Evolutionary conservation across 2,797 vertebrate genomes (phyloP).

Genomic region (Lutjanus argentimaculatus): DNA sequence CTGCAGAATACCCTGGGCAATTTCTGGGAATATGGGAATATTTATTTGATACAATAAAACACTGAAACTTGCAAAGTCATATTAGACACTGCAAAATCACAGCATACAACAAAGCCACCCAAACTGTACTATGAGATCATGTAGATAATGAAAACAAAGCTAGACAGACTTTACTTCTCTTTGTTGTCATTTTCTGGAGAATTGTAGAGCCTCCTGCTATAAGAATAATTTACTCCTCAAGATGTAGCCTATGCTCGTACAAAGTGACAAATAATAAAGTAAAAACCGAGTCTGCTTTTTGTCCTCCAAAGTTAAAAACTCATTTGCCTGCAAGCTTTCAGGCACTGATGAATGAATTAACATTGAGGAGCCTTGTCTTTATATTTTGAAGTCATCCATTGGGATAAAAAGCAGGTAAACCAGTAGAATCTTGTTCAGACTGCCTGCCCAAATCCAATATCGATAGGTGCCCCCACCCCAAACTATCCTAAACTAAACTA

Average conservation of each 20-base stretch:
- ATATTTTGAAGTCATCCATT: slow-evolving; percentile 18
- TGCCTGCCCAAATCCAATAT: no score
- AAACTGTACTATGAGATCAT: slow-evolving; percentile 8
- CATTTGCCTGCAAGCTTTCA: slow-evolving; percentile 35
- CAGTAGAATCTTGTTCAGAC: slow-evolving; percentile 1
- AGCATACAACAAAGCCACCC: slow-evolving; percentile 1
- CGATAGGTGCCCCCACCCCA: no score
- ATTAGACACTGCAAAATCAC: slow-evolving; percentile 7
- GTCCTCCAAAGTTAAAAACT: slow-evolving; percentile 6
- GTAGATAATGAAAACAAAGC: slow-evolving; percentile 11
- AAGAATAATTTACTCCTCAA: neutral
- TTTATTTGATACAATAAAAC: slow-evolving; percentile 44
- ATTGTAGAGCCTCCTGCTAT: neutral
- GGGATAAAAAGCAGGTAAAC: slow-evolving; percentile 16
- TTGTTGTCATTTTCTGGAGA: slow-evolving; percentile 2
- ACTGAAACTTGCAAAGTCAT: slow-evolving; percentile 16
- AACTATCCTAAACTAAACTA: no score
- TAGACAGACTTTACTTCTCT: neutral
- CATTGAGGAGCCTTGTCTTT: slow-evolving; percentile 31
- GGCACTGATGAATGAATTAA: slow-evolving; percentile 32
- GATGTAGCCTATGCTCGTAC: neutral
- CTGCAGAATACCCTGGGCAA: slow-evolving; percentile 27
- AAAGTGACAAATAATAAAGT: slow-evolving; percentile 2
- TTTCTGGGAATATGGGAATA: slow-evolving; percentile 25
- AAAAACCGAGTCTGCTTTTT: neutral